A percentile compares a stretch with the other conserved stretches of the same genome.
Evolutionary conservation across 2,113 vertebrate species (phyloP).

Genomic region (Strix uralensis): DNA sequence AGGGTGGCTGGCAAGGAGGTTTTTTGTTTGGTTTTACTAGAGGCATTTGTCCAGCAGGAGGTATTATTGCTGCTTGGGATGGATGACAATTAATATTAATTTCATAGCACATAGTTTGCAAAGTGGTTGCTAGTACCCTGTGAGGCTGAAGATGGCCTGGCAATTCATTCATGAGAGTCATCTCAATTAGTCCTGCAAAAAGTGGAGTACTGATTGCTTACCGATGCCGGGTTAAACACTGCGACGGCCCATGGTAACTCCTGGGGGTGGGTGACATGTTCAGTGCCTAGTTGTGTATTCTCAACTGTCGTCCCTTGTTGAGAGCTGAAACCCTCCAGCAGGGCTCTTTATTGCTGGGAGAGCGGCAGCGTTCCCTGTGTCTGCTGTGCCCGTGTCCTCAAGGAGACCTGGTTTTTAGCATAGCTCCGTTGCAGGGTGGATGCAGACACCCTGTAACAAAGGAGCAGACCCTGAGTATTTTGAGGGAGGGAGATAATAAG

Average conservation of each 20-base stretch:
- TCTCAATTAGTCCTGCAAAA: not conserved
- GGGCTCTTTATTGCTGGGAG: not conserved
- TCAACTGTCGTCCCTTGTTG: not conserved
- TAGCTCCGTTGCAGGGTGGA: accelerated
- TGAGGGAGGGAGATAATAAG: not conserved
- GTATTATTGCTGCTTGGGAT: not conserved
- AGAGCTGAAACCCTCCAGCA: not conserved
- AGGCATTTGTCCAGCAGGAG: not conserved
- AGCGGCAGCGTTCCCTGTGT: not conserved
- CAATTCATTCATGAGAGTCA: not conserved
- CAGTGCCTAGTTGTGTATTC: not conserved
- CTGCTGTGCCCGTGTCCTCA: not conserved
- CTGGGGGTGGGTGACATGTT: not conserved
- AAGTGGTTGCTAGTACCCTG: not conserved
- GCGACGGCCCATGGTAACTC: not conserved
- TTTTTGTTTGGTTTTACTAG: not conserved
- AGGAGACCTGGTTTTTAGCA: not conserved
- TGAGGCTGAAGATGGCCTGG: not conserved
- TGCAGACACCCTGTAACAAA: not conserved
- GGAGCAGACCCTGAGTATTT: not conserved
- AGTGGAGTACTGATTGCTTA: not conserved
- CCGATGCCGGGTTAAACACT: not conserved
- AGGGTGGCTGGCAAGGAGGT: not conserved
- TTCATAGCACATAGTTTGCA: not conserved
- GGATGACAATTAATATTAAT: not conserved